Evolutionary conservation across 2,888 invertebrate genomes (phyloP).

Genomic region (Girardia tigrina): DNA sequence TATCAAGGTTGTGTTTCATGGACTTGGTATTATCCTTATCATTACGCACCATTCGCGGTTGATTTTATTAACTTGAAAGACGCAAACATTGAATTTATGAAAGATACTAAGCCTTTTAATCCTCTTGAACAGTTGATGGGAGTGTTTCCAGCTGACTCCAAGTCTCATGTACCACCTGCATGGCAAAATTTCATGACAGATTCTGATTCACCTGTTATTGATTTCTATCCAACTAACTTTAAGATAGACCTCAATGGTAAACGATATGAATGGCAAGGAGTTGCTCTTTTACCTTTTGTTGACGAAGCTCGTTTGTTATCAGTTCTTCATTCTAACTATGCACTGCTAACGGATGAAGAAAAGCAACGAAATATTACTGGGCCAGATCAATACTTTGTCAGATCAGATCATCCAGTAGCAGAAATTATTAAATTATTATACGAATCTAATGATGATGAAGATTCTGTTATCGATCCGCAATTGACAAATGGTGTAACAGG

Average conservation of each 20-base stretch:
- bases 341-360: constrained; percentile 60
- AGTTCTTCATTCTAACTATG: constrained; percentile 68
- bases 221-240: constrained; percentile 83
- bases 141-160: constrained; percentile 87
- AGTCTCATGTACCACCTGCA: constrained; percentile 75
- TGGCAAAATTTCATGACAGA: constrained; percentile 85
- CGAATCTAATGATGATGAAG: not conserved
- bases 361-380: constrained; percentile 66
- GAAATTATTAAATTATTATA: constrained; percentile 41
- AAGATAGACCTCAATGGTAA: constrained; percentile 59
- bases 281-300: constrained; percentile 89
- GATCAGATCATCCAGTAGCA: constrained; percentile 60
- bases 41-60: constrained; percentile 97
- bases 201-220: constrained; percentile 65
- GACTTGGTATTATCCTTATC: constrained; percentile 98
- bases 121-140: constrained; percentile 98
- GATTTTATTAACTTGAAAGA: constrained; percentile 84
- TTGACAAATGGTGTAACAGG: constrained; percentile 71
- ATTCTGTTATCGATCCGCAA: constrained; percentile 44
- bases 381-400: constrained; percentile 74
- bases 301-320: constrained; percentile 72
- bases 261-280: constrained; percentile 96
- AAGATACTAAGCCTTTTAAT: constrained; percentile 77
- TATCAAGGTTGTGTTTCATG: constrained; percentile 98
- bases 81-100: constrained; percentile 67